Evolutionary conservation across 2,797 vertebrate genomes (phyloP).

Genomic region (Buceros bicornis): DNA sequence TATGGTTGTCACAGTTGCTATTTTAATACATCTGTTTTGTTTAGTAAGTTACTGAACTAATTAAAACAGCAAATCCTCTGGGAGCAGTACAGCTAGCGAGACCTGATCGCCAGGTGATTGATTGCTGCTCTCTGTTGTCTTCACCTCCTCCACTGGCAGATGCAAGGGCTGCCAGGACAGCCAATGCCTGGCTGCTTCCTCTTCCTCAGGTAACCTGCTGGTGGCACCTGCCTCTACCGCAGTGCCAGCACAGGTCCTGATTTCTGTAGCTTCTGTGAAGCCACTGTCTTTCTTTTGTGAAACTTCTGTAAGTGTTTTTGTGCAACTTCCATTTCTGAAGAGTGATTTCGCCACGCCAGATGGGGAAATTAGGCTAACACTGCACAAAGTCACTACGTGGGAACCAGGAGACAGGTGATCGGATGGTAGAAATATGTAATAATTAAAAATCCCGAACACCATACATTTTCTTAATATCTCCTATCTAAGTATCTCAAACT

Average conservation of each 20-base stretch:
- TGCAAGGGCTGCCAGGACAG: rapidly evolving
- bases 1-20: background rate
- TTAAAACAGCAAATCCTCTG: slow-evolving; percentile 12
- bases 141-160: rapidly evolving
- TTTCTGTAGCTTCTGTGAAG: background rate
- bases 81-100: background rate
- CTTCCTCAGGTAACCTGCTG: rapidly evolving
- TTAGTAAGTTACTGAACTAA: background rate
- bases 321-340: background rate
- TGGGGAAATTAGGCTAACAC: background rate
- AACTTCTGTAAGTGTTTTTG: background rate
- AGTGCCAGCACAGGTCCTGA: background rate
- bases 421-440: background rate
- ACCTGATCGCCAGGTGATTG: background rate
- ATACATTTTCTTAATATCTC: background rate
- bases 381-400: background rate
- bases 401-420: background rate
- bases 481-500: background rate
- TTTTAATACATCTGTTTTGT: slow-evolving; percentile 10
- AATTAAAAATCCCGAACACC: rapidly evolving
- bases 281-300: background rate
- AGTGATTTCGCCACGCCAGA: background rate
- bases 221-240: background rate
- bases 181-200: background rate
- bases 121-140: background rate